Evolutionary conservation across 1,140 invertebrate species (phyloP), one percentile per base, ranked within the genome.

Genomic region (Drosophila bocqueti): DNA sequence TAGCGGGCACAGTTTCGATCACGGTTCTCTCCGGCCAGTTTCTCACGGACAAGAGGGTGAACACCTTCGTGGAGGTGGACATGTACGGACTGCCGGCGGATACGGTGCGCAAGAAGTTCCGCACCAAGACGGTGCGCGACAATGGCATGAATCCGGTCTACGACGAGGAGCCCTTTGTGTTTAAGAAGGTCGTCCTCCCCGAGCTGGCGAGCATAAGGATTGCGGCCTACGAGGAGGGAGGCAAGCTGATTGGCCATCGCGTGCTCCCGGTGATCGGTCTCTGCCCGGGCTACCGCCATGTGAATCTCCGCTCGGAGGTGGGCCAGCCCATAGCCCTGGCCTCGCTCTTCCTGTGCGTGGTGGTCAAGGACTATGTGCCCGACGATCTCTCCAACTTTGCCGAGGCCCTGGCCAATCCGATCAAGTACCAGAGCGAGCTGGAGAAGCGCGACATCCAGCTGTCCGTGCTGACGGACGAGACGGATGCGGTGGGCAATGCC

Each of bases 31-130:
- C 96, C 2, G 96, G 97, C 1, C 99, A 99, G 94, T 99, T 99
- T 93, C 94, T 99, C 52, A 98, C 97, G 4, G 99, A 99, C 85
- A 99, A 98, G 93, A 96, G 98, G 76, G 96, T 98, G 18, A 98
- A 98, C 21, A 99, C 98, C 1, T 99, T 98, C 92, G 98, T 99
- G 2, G 99, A 99, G 93, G 98, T 99, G 31, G 99, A 99, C 92
- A 99, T 99, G 99, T 99, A 99, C 93, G 99, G 99, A 2, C 94
- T 99, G 67, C 98, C 99, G 1, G 99, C 99, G 1, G 99, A 99
- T 93, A 99, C 99, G 0, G 98, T 99, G 15, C 94, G 99, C 38
- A 99, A 99, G 94, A 98, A 98, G 94, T 99, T 99, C 93, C 95
- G 97, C 52, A 99, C 99, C 1, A 97, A 97, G 94, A 97, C 97